These are phyloP conservation scores for Squalus acanthias DNA, from an alignment of 2,797 vertebrate genomes.

Conservation along the genomic window DNA sequence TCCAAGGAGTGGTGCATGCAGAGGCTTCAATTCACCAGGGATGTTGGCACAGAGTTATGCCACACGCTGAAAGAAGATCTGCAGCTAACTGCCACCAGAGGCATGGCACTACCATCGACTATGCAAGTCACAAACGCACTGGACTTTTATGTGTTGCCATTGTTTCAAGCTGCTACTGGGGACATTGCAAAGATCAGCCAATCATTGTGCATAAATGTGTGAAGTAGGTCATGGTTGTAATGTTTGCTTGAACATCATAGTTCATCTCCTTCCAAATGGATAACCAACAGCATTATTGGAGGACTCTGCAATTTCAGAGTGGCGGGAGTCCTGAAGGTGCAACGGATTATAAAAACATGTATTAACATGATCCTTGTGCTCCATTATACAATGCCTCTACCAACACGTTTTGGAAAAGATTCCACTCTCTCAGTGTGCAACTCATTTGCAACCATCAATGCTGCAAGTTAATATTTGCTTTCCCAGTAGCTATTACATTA, in stretches of 20 bases:
- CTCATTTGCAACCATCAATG: background rate
- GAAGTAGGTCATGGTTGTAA: no score
- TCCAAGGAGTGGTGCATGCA: background rate
- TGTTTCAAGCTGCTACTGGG: no score
- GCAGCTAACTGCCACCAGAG: no score
- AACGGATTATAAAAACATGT: background rate
- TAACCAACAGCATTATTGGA: background rate
- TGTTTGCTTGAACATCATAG: background rate
- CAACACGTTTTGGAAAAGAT: background rate
- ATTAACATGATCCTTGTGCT: background rate
- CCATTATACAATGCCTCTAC: background rate
- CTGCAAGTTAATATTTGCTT: background rate
- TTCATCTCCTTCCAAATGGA: background rate
- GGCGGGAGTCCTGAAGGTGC: background rate
- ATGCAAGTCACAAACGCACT: no score
- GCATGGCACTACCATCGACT: no score
- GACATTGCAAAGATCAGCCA: no score
- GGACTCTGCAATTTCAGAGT: background rate
- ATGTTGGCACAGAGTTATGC: no score
- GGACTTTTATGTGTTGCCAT: no score
- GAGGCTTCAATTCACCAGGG: background rate
- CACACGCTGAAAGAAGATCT: no score
- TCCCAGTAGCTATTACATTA: background rate
- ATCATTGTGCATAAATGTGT: no score
- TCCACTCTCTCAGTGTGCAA: background rate